Evolutionary conservation across 1,140 invertebrate species (phyloP).

Genomic region (Bombus soroeensis): DNA sequence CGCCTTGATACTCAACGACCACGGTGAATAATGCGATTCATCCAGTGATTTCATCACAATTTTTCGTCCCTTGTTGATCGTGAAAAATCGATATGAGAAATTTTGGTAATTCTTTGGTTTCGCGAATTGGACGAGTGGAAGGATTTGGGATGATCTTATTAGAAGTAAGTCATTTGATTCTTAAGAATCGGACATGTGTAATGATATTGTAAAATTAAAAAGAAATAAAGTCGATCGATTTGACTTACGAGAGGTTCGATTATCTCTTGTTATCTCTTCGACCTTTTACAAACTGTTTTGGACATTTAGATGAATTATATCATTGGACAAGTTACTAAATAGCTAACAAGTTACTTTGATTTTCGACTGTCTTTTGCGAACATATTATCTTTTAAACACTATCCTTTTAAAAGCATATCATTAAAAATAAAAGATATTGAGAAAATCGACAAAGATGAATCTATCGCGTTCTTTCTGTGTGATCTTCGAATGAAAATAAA

Average conservation of each 20-base stretch:
- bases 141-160: too few relatives aligned
- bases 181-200: too few relatives aligned
- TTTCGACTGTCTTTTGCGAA: not conserved
- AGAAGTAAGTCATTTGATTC: not conserved
- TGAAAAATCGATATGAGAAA: not conserved
- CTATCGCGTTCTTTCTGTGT: not conserved
- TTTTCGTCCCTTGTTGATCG: not conserved
- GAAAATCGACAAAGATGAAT: not conserved
- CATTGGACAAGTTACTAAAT: too few relatives aligned
- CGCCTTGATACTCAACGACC: not conserved
- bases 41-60: not conserved
- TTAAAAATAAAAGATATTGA: too few relatives aligned
- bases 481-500: not conserved
- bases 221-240: not conserved
- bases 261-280: not conserved
- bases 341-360: not conserved
- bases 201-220: not conserved
- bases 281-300: too few relatives aligned
- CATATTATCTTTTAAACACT: not conserved
- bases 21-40: not conserved
- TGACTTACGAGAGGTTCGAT: not conserved
- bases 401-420: too few relatives aligned
- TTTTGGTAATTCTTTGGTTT: not conserved
- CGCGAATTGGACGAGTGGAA: too few relatives aligned
- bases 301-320: too few relatives aligned